Evolutionary conservation across 1,140 invertebrate species (phyloP).

Genomic region (Drosophila pseudoananassae): DNA sequence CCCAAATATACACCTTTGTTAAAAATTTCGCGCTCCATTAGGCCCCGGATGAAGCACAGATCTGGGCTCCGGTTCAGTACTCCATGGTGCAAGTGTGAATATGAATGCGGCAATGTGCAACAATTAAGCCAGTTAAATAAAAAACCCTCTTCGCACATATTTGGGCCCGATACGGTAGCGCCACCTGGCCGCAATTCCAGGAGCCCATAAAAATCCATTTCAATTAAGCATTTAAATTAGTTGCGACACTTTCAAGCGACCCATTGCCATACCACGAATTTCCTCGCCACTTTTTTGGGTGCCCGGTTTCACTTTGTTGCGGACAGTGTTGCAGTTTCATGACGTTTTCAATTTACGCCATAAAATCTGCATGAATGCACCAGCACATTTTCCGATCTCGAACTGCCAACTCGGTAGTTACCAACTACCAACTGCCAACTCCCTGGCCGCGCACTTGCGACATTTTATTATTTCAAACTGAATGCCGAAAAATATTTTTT

Average conservation of each 20-base stretch:
- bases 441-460: constrained; percentile 21
- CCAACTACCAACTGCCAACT: background rate
- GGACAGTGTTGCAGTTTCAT: constrained; percentile 73
- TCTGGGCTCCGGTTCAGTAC: background rate
- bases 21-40: constrained; percentile 74
- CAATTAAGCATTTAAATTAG: constrained; percentile 84
- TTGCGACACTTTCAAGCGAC: constrained; percentile 72
- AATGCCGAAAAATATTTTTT: constrained; percentile 75
- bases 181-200: constrained; percentile 64
- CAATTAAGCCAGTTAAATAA: constrained; percentile 82
- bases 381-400: constrained; percentile 41
- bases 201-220: constrained; percentile 82
- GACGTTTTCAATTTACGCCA: constrained; percentile 81
- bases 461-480: constrained; percentile 73
- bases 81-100: background rate
- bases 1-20: constrained; percentile 25
- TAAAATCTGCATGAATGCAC: constrained; percentile 82
- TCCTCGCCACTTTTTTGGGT: constrained; percentile 4
- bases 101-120: constrained; percentile 45
- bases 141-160: constrained; percentile 77
- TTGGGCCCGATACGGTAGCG: constrained; percentile 54
- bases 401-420: constrained; percentile 3
- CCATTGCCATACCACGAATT: background rate
- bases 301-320: constrained; percentile 58
- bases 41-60: constrained; percentile 32